Evolutionary conservation across 2,888 invertebrate species (phyloP).

Genomic region (Elysia crispata): DNA sequence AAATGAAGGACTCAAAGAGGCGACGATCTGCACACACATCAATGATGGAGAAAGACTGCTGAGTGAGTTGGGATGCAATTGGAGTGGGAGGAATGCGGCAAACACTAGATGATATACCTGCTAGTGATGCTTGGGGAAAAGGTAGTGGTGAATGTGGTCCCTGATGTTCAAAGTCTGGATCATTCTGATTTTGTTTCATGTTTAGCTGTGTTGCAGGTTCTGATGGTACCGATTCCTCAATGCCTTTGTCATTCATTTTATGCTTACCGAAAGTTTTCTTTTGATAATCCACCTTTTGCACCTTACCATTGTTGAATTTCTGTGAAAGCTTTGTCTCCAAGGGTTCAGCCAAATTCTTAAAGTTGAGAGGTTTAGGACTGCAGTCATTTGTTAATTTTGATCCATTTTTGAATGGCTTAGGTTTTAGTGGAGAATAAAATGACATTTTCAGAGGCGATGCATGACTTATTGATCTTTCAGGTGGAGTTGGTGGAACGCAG

Average conservation of each 20-base stretch:
- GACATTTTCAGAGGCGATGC: slow-evolving; percentile 31
- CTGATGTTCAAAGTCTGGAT: neutral
- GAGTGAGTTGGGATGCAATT: slow-evolving; percentile 48
- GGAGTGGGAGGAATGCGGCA: neutral
- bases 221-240: too few species aligned
- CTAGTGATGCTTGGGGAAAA: slow-evolving; percentile 9
- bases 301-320: too few species aligned
- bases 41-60: slow-evolving; percentile 72
- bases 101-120: neutral
- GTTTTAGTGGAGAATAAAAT: slow-evolving; percentile 34
- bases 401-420: neutral
- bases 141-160: neutral
- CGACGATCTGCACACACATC: slow-evolving; percentile 73
- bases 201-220: too few species aligned
- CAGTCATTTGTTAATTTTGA: neutral
- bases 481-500: slow-evolving; percentile 74
- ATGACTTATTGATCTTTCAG: slow-evolving; percentile 54
- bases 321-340: too few species aligned
- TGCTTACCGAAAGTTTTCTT: neutral
- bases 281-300: neutral
- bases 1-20: slow-evolving; percentile 73
- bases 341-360: too few species aligned
- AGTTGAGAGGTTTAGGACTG: neutral
- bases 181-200: too few species aligned
- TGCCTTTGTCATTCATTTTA: too few species aligned